Conservation (phyloP, 2,113 vertebrate genomes). For the Tetrao urogallus region DNA sequence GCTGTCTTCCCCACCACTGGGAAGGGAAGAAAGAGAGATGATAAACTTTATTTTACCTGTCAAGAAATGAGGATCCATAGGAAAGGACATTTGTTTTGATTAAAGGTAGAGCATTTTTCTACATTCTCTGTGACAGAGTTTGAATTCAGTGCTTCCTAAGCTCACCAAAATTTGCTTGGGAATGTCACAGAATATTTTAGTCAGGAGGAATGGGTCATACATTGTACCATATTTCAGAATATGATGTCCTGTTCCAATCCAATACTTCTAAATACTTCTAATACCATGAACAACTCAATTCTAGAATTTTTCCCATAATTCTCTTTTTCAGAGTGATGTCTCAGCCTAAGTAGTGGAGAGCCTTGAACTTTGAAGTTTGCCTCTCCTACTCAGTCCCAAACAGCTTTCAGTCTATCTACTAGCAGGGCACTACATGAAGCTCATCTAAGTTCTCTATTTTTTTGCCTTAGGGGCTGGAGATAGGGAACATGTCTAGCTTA, state of each 20-base stretch:
- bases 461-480: slow-evolving; percentile 61
- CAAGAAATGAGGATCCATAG: neutral
- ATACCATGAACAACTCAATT: neutral
- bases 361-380: neutral
- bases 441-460: slow-evolving; percentile 26
- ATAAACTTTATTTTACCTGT: neutral
- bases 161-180: neutral
- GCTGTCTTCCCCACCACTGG: neutral
- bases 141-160: neutral
- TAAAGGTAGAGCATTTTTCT: neutral
- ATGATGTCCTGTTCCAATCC: fast-evolving
- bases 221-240: neutral
- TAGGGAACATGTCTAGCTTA: slow-evolving; percentile 54
- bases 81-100: fast-evolving
- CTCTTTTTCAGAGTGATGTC: neutral
- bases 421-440: neutral
- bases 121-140: fast-evolving
- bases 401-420: neutral
- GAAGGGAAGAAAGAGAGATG: neutral
- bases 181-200: neutral
- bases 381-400: neutral
- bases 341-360: neutral
- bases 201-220: neutral
- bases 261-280: neutral
- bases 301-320: neutral